Evolutionary conservation across 2,888 invertebrate species (phyloP).

Genomic region (Caenorhabditis angaria): DNA sequence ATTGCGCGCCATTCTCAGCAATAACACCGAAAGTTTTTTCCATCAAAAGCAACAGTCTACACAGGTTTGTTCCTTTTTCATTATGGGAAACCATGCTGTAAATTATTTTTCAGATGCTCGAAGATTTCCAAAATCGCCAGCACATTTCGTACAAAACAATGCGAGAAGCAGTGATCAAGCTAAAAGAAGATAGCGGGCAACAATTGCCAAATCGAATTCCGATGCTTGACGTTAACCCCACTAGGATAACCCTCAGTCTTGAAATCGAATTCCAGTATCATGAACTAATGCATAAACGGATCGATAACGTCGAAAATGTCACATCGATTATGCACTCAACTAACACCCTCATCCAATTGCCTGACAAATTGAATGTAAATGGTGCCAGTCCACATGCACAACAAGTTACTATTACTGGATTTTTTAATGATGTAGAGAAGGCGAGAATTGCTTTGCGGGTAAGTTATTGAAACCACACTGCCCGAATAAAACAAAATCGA

Average conservation of each 20-base stretch:
- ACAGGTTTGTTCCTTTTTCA: constrained; percentile 7
- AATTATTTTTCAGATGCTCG: constrained; percentile 22
- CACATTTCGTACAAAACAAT: constrained; percentile 19
- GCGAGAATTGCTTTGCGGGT: constrained; percentile 33
- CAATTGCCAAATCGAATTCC: constrained; percentile 23
- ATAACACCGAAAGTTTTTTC: neutral
- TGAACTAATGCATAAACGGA: constrained; percentile 25
- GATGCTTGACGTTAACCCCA: constrained; percentile 44
- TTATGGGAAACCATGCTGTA: neutral
- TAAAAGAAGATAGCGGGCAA: neutral
- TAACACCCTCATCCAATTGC: constrained; percentile 43
- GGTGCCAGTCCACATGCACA: constrained; percentile 17
- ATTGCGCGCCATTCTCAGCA: neutral
- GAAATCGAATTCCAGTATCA: constrained; percentile 34
- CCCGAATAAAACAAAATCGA: too few relatives aligned
- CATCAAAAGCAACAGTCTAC: constrained; percentile 30
- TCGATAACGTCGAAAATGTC: constrained; percentile 27
- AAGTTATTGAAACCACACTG: neutral
- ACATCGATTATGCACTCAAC: constrained; percentile 34
- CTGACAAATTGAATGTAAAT: constrained; percentile 14
- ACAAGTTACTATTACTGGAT: constrained; percentile 32
- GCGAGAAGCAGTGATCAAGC: constrained; percentile 24
- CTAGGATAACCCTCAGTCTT: constrained; percentile 39
- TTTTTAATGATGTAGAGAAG: constrained; percentile 30
- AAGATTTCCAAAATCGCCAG: constrained; percentile 20